Conservation (phyloP, 2,797 vertebrate genomes). For the Cercopithecus hamlyni region DNA sequence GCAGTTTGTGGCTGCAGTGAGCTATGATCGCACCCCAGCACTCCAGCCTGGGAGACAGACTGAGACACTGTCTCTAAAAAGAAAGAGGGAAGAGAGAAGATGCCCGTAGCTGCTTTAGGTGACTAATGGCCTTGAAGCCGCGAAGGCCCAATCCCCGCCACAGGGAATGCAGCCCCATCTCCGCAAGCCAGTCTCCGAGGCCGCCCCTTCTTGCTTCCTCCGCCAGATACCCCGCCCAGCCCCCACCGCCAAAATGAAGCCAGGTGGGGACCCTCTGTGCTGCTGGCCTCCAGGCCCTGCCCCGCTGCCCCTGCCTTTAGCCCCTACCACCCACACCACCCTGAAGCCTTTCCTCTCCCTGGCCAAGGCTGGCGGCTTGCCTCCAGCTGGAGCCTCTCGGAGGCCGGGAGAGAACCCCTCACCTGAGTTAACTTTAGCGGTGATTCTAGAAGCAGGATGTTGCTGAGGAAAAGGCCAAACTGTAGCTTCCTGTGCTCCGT, state of each 20-base stretch:
- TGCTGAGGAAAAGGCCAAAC: neutral
- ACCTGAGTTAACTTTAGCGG: neutral
- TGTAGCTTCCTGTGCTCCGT: fast-evolving
- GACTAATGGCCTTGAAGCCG: fast-evolving
- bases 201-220: neutral
- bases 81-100: neutral
- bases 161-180: too few relatives aligned
- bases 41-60: neutral
- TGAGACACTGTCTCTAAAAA: neutral
- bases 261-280: neutral
- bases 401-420: neutral
- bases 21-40: neutral
- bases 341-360: neutral
- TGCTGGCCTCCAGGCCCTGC: fast-evolving
- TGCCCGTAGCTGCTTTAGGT: neutral
- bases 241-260: neutral
- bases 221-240: neutral
- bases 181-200: neutral
- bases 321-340: neutral
- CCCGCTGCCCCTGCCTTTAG: fast-evolving
- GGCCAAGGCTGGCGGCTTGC: neutral
- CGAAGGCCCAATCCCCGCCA: too few relatives aligned
- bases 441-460: neutral
- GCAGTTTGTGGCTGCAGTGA: neutral
- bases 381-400: neutral